Evolutionary conservation across 37 sponge, comb jelly and placozoan genomes (phyloP).

Genomic region (Dysidea cf. avara): DNA sequence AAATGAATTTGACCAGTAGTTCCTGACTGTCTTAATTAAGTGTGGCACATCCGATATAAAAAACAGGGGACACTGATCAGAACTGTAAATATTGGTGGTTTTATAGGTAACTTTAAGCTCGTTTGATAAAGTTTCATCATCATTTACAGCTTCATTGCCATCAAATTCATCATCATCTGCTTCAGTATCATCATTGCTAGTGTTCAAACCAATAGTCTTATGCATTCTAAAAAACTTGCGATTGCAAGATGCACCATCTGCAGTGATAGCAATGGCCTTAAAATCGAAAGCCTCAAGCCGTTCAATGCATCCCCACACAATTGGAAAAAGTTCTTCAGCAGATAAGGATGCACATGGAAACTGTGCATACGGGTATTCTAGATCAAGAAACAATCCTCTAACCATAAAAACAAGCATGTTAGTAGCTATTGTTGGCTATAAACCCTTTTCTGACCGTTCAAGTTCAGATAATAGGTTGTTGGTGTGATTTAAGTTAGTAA

Average conservation of each 20-base stretch:
- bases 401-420: conserved; percentile 43
- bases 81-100: conserved; percentile 11
- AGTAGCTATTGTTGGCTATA: conserved; percentile 21
- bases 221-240: conserved; percentile 12
- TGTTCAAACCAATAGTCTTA: not conserved
- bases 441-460: not conserved
- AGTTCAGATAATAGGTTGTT: conserved; percentile 22
- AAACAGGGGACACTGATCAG: not conserved
- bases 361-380: conserved; percentile 41
- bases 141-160: conserved; percentile 9
- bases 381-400: conserved; percentile 14
- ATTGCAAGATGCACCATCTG: conserved; percentile 49
- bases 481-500: conserved; percentile 15
- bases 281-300: conserved; percentile 28
- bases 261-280: conserved; percentile 22
- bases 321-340: conserved; percentile 20
- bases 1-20: conserved; percentile 26
- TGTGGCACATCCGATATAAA: conserved; percentile 44
- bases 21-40: conserved; percentile 26
- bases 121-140: too few relatives aligned
- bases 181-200: too few relatives aligned
- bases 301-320: conserved; percentile 41
- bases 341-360: conserved; percentile 21
- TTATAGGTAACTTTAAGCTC: conserved; percentile 9
- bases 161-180: not conserved